Evolutionary conservation across 2,888 invertebrate genomes (phyloP).

Genomic region (Epicampocera succincta): DNA sequence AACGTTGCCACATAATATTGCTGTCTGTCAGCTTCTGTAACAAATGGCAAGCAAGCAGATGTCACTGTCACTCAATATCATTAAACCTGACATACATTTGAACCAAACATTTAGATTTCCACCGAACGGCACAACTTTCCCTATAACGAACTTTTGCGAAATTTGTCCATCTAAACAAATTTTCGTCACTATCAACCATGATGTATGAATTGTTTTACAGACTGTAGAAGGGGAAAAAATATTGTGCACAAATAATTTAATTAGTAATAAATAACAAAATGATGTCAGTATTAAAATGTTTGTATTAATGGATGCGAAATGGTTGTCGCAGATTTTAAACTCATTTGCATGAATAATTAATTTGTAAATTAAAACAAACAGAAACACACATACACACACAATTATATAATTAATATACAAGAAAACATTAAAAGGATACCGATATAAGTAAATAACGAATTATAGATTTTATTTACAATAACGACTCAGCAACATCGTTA

Average conservation of each 20-base stretch:
- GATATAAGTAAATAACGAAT: conserved; percentile 17
- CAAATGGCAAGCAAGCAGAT: too few relatives aligned
- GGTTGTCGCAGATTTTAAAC: conserved; percentile 72
- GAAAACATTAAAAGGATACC: conserved; percentile 17
- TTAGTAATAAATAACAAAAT: conserved; percentile 74
- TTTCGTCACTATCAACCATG: too few relatives aligned
- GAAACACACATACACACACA: not conserved
- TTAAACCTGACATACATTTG: too few relatives aligned
- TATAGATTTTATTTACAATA: not conserved
- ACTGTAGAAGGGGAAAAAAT: conserved; percentile 12
- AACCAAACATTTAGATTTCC: too few relatives aligned
- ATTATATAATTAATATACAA: conserved; percentile 4
- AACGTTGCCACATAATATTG: too few relatives aligned
- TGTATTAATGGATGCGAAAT: conserved; percentile 75
- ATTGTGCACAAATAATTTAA: conserved; percentile 76
- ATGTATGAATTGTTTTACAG: conserved; percentile 28
- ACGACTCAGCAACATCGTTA: not conserved
- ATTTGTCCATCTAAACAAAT: too few relatives aligned
- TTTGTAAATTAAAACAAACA: conserved; percentile 44
- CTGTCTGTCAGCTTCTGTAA: too few relatives aligned
- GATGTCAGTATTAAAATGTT: conserved; percentile 72
- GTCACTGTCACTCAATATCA: too few relatives aligned
- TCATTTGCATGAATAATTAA: conserved; percentile 77
- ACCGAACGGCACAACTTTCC: too few relatives aligned
- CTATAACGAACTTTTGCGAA: too few relatives aligned